Evolutionary conservation across 1,140 invertebrate species (phyloP).

Genomic region (Zaprionus gabonicus): DNA sequence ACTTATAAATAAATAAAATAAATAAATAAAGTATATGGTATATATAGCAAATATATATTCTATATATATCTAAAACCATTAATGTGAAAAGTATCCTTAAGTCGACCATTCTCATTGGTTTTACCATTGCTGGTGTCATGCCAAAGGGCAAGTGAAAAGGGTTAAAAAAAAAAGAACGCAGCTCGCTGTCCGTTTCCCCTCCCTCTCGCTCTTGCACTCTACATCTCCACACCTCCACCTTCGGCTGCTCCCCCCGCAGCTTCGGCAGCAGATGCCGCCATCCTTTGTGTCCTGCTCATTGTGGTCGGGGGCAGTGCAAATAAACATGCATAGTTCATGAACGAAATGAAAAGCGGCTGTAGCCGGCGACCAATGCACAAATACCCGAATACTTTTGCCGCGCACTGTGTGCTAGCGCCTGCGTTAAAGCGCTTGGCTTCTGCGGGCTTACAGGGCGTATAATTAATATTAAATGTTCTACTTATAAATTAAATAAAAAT

Average conservation of each 20-base stretch:
- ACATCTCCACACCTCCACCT: slow-evolving; percentile 6
- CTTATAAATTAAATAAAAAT: slow-evolving; percentile 82
- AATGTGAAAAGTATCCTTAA: slow-evolving; percentile 7
- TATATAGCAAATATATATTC: too few species aligned
- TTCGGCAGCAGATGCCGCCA: slow-evolving; percentile 20
- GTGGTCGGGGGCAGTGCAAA: slow-evolving; percentile 73
- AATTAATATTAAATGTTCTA: slow-evolving; percentile 82
- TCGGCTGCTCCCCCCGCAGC: not conserved
- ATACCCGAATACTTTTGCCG: slow-evolving; percentile 53
- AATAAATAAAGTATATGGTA: too few species aligned
- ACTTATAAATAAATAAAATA: too few species aligned
- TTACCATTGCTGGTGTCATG: slow-evolving; percentile 27
- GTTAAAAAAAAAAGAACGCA: slow-evolving; percentile 56
- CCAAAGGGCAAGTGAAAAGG: slow-evolving; percentile 61
- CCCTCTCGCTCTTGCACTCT: not conserved
- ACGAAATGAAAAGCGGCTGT: slow-evolving; percentile 73
- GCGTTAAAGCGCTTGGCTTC: slow-evolving; percentile 47
- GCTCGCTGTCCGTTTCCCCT: slow-evolving; percentile 14
- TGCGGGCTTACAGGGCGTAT: slow-evolving; percentile 72
- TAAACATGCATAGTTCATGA: slow-evolving; percentile 81
- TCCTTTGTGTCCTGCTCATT: slow-evolving; percentile 63
- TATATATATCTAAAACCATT: too few species aligned
- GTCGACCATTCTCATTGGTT: not conserved
- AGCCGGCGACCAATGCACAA: slow-evolving; percentile 31
- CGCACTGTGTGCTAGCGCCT: slow-evolving; percentile 38